Conservation (phyloP, 1,140 invertebrate species). For the Diachasma alloeum region DNA sequence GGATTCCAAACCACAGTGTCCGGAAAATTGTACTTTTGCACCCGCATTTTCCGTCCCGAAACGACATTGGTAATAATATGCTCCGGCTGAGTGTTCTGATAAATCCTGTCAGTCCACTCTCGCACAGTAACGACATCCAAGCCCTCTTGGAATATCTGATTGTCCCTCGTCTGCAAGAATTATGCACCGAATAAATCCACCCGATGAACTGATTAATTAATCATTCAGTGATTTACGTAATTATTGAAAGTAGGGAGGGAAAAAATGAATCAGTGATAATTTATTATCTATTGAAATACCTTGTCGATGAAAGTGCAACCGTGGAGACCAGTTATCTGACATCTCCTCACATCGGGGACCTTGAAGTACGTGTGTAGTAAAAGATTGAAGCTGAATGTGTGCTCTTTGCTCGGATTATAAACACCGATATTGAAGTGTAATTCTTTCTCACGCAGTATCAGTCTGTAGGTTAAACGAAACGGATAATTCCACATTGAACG, state of each 20-base stretch:
- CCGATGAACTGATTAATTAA: not conserved
- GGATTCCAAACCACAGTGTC: constrained; percentile 98
- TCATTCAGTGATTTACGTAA: not conserved
- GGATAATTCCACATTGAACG: constrained; percentile 94
- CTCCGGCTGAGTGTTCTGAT: constrained; percentile 90
- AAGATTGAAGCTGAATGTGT: constrained; percentile 91
- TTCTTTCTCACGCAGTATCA: constrained; percentile 90
- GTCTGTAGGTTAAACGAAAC: constrained; percentile 85
- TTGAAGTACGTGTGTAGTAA: constrained; percentile 95
- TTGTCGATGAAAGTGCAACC: constrained; percentile 94
- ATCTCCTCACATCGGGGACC: constrained; percentile 89
- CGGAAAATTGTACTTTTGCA: constrained; percentile 93
- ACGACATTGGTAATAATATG: constrained; percentile 93
- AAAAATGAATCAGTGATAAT: constrained; percentile 9
- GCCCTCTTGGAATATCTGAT: constrained; percentile 84
- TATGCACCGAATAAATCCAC: too few species aligned
- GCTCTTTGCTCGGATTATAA: constrained; percentile 90
- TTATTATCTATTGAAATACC: constrained; percentile 65
- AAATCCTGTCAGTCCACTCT: constrained; percentile 93
- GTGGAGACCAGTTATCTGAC: constrained; percentile 89
- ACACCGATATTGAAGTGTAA: constrained; percentile 91
- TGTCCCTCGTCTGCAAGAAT: constrained; percentile 75
- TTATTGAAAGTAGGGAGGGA: not conserved
- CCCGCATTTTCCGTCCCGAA: constrained; percentile 87
- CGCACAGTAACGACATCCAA: constrained; percentile 87